Conservation (phyloP, 2,888 invertebrate species). For the Peribatodes rhomboidaria region DNA sequence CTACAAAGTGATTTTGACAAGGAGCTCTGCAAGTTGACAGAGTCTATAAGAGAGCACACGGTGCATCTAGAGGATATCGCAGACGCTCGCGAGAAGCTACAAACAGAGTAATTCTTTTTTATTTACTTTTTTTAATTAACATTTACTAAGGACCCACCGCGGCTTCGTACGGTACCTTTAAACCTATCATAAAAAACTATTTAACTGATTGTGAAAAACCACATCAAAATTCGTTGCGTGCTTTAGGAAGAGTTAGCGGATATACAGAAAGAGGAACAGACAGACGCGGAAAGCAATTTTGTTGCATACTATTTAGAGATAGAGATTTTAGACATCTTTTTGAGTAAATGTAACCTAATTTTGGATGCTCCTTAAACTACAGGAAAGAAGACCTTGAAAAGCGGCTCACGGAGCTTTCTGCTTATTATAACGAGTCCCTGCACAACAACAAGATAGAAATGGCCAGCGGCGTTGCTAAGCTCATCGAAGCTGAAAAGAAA, state of each 20-base stretch:
- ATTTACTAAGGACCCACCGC: too few species aligned
- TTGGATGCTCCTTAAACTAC: slow-evolving; percentile 1
- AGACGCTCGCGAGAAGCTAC: slow-evolving; percentile 70
- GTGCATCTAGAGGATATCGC: slow-evolving; percentile 73
- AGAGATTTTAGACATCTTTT: too few species aligned
- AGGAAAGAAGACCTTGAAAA: slow-evolving; percentile 78
- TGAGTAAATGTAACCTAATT: not conserved
- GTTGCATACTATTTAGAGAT: too few species aligned
- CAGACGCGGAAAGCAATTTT: too few species aligned
- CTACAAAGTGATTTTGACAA: slow-evolving; percentile 69
- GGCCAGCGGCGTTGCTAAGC: slow-evolving; percentile 58
- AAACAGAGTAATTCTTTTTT: slow-evolving; percentile 67
- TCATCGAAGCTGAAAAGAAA: slow-evolving; percentile 69
- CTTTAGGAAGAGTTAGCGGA: too few species aligned
- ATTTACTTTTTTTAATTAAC: slow-evolving; percentile 32
- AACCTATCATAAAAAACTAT: too few species aligned
- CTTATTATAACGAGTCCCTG: slow-evolving; percentile 68
- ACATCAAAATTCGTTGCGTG: too few species aligned
- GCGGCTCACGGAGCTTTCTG: slow-evolving; percentile 64
- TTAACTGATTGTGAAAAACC: too few species aligned
- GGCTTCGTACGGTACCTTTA: too few species aligned
- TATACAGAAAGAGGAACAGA: too few species aligned
- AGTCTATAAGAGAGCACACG: slow-evolving; percentile 71
- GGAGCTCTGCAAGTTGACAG: slow-evolving; percentile 69
- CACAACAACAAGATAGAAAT: slow-evolving; percentile 64